Evolutionary conservation across 2,888 invertebrate species (phyloP).

Genomic region (Diarsia mendica): DNA sequence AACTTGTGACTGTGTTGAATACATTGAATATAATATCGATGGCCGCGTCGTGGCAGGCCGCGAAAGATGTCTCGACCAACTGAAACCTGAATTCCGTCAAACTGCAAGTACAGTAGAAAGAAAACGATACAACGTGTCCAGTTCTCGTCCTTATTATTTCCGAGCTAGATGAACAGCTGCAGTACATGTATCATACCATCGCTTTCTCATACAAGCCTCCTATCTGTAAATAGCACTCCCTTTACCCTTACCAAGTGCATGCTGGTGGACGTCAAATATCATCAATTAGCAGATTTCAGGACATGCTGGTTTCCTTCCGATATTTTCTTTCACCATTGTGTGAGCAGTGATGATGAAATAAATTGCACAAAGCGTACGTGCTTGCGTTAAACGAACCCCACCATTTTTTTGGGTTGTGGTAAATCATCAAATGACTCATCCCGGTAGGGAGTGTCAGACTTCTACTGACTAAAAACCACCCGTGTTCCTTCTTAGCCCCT

Average conservation of each 20-base stretch:
- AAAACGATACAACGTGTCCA: neutral
- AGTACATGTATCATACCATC: neutral
- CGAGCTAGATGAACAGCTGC: neutral
- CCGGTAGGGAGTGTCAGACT: no score
- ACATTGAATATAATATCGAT: neutral
- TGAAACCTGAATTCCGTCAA: no score
- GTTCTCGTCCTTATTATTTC: neutral
- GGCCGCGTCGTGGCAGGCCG: neutral
- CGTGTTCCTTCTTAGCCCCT: no score
- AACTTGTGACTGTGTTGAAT: neutral
- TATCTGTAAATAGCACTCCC: no score
- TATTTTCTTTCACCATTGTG: neutral
- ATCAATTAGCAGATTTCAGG: neutral
- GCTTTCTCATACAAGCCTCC: neutral
- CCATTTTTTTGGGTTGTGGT: no score
- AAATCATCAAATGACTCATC: no score
- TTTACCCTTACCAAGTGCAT: no score
- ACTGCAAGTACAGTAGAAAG: no score
- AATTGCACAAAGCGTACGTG: neutral
- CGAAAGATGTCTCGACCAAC: neutral
- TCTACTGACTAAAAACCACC: no score
- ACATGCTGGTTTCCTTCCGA: neutral
- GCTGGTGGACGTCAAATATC: no score
- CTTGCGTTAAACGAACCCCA: neutral
- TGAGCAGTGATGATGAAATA: no score